Base-by-base conservation (phyloP, 2,113 vertebrate species). In the Sminthopsis crassicaudata region DNA sequence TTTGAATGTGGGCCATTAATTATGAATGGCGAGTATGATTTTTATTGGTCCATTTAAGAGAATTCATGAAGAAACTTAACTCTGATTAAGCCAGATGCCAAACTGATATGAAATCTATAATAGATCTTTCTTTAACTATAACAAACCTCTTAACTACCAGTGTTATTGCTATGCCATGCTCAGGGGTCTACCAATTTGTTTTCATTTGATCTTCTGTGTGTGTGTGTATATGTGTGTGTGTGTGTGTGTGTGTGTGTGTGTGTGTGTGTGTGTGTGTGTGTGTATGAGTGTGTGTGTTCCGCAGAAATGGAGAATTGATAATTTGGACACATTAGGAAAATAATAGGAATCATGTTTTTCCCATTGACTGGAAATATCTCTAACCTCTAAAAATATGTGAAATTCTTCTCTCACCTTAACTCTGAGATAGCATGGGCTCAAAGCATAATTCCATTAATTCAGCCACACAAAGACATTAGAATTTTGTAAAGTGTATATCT, bases 31-130 rank as follows among this genome's bases (percentile, higher is more conserved):
- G 95, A 97, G 89, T 90, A 94, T 96, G 91, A 84, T 93, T 97
- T 98, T 98, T 98, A 98, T 98, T 97, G 96, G 91, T 94, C 94
- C 67, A 90, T 97, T 98, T 98, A 97, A 98, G 96, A 96, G 93
- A 98, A 93, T 95, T 97, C 46, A 90, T 97, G 93, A 97, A 97
- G 67, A 97, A 97, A 51, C 91, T 96, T 94, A 97, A 98, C 96
- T 92, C 95, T 96, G 97, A 94, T 98, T 95, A 97, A 95, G 92
- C 95, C 30, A 95, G 89, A 97, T 94, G 84, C 97, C 94, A 95
- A 97, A 91, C 92, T 97, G 91, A 51, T 96, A 36, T 1, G 46
- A 76, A 95, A 95, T 84, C 96, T 97, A 92, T 89, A 88, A 95
- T 97, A 25, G 0, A 42, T 60, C 46, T 93, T 46, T 53, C 46